A percentile compares a stretch with the other conserved stretches of the same genome.
These are phyloP conservation scores for Sinocyclocheilus anophthalmus DNA, from an alignment of 2,113 vertebrate genomes.

Conservation along the genomic window DNA sequence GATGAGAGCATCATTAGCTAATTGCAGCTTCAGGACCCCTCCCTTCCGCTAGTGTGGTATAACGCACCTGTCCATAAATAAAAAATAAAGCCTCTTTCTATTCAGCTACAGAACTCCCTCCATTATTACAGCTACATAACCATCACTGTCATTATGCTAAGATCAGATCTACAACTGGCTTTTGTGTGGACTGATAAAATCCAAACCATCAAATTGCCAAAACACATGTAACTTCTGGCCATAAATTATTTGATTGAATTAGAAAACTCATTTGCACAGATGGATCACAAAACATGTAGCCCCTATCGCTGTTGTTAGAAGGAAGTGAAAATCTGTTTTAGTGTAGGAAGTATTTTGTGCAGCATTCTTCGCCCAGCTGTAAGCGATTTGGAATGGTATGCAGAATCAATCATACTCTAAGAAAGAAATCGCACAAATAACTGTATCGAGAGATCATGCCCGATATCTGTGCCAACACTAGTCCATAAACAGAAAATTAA, in stretches of 20 bases:
- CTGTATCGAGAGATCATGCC: neutral
- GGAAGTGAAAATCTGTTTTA: neutral
- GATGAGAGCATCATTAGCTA: neutral
- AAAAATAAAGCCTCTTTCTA: neutral
- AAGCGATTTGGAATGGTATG: neutral
- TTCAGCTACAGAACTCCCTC: neutral
- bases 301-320: neutral
- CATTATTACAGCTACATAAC: neutral
- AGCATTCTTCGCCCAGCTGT: neutral
- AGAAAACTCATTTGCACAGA: constrained; percentile 12
- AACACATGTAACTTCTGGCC: neutral
- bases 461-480: neutral
- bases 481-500: neutral
- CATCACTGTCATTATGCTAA: neutral
- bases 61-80: neutral
- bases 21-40: neutral
- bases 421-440: neutral
- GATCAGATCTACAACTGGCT: neutral
- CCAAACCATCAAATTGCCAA: neutral
- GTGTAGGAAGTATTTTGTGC: neutral
- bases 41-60: neutral
- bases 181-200: constrained; percentile 7
- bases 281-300: neutral
- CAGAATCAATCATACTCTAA: neutral
- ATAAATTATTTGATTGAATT: constrained; percentile 7